A percentile compares a stretch with the other conserved stretches of the same genome.
phyloP scores from a whole-genome alignment of 2,113 vertebrate genomes.

The Steatornis caripensis region DNA sequence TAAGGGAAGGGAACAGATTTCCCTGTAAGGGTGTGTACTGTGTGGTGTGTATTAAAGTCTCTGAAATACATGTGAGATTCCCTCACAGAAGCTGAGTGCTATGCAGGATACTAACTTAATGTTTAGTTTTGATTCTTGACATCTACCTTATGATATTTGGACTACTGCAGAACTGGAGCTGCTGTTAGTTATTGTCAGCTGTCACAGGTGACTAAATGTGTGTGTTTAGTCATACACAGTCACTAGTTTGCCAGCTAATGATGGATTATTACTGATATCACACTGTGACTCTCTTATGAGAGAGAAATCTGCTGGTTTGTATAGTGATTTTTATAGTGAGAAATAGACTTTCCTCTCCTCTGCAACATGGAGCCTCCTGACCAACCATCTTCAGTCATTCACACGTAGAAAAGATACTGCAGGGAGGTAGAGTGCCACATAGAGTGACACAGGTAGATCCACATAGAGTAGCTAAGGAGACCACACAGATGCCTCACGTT shows the following conservation, averaged over 20 bases:
- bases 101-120: not conserved
- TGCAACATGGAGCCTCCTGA: not conserved
- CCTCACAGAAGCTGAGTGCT: not conserved
- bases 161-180: not conserved
- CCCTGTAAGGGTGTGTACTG: not conserved
- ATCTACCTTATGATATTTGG: not conserved
- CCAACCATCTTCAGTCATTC: not conserved
- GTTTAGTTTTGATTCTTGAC: not conserved
- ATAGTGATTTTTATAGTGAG: not conserved
- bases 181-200: not conserved
- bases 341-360: not conserved
- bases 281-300: not conserved
- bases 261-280: not conserved
- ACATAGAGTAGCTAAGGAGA: not conserved
- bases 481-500: not conserved
- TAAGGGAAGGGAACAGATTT: not conserved
- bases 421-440: too few species aligned
- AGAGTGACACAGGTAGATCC: too few species aligned
- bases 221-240: not conserved
- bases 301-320: not conserved
- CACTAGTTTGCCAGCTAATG: not conserved
- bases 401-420: not conserved
- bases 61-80: not conserved
- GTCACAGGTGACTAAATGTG: not conserved
- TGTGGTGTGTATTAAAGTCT: not conserved